These are phyloP conservation scores for Tillus elongatus DNA, from an alignment of 2,888 invertebrate species.

Conservation along the genomic window DNA sequence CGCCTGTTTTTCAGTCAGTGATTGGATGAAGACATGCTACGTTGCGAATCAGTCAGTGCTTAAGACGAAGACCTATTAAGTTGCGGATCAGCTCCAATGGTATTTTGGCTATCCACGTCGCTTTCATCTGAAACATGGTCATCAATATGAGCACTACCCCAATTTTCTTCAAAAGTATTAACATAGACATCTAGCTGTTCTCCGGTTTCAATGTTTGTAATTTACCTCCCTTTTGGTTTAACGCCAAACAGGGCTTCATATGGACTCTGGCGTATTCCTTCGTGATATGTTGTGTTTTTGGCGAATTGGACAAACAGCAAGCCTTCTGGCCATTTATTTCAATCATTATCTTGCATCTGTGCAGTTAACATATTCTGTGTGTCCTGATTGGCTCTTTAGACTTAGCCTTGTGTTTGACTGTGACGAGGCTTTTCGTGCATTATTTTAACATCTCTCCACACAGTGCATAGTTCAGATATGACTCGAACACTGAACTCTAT, in stretches of 20 bases:
- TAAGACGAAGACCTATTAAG: slow-evolving; percentile 17
- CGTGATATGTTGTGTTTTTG: slow-evolving; percentile 26
- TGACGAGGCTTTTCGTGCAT: slow-evolving; percentile 22
- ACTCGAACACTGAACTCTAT: slow-evolving; percentile 23
- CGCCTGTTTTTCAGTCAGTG: slow-evolving; percentile 18
- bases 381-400: slow-evolving; percentile 23
- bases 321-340: slow-evolving; percentile 28
- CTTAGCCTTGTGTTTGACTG: slow-evolving; percentile 19
- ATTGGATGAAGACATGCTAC: too few relatives aligned
- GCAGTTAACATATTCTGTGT: slow-evolving; percentile 22
- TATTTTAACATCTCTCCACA: slow-evolving; percentile 24
- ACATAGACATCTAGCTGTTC: slow-evolving; percentile 14
- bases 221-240: slow-evolving; percentile 24
- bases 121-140: slow-evolving; percentile 3
- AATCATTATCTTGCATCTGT: slow-evolving; percentile 29
- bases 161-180: slow-evolving; percentile 1
- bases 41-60: too few relatives aligned
- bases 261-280: slow-evolving; percentile 26
- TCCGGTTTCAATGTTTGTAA: slow-evolving; percentile 25
- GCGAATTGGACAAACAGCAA: slow-evolving; percentile 25
- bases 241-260: slow-evolving; percentile 31
- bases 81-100: slow-evolving; percentile 4
- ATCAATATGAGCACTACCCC: slow-evolving; percentile 5
- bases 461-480: slow-evolving; percentile 18
- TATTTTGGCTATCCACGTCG: slow-evolving; percentile 3